Conservation (phyloP, 2,113 vertebrate genomes). For the Hemichromis elongatus region DNA sequence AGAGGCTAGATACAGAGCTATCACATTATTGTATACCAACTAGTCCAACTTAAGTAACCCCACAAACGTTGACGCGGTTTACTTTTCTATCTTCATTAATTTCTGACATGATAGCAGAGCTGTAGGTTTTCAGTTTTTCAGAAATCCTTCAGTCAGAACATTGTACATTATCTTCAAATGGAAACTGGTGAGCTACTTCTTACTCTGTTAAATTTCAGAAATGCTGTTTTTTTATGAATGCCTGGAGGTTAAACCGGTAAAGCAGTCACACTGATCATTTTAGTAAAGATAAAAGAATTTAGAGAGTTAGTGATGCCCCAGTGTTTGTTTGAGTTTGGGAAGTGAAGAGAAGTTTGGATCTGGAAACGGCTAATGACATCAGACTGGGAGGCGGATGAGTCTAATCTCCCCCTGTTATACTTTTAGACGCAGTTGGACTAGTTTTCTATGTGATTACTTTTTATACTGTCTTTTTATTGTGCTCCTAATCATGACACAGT, state of each 20-base stretch:
- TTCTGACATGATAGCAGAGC: not conserved
- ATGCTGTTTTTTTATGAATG: accelerated
- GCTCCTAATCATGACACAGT: not conserved
- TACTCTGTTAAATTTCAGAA: not conserved
- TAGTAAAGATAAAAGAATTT: accelerated
- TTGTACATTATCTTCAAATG: not conserved
- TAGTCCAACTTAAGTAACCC: not conserved
- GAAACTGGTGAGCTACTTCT: not conserved
- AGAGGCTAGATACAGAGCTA: no score
- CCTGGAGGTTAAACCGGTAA: not conserved
- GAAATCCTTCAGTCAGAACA: not conserved
- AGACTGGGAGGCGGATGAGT: not conserved
- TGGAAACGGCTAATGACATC: accelerated
- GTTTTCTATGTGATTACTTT: not conserved
- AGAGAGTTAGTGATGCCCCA: not conserved
- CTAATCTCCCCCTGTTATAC: not conserved
- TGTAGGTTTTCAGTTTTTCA: not conserved
- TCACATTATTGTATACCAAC: not conserved
- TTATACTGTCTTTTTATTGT: not conserved
- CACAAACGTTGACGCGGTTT: accelerated
- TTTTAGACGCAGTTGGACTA: not conserved
- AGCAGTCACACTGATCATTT: not conserved
- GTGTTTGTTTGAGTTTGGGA: accelerated
- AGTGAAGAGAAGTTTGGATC: not conserved
- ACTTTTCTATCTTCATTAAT: not conserved